phyloP scores from a whole-genome alignment of 2,888 invertebrate species.

The Rugalucina vietnamica region DNA sequence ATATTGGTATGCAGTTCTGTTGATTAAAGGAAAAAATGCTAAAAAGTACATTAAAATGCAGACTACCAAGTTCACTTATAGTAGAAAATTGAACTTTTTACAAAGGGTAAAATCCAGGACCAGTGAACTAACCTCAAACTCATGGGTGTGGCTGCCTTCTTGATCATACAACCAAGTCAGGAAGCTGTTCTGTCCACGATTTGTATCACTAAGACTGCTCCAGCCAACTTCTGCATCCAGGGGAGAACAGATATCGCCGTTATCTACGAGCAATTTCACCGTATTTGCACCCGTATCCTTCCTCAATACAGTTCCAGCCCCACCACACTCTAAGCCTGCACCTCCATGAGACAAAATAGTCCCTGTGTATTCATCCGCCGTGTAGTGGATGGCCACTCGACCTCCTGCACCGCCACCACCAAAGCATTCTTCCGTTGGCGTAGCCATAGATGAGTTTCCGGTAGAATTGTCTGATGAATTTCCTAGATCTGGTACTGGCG shows the following conservation, averaged over 20 bases:
- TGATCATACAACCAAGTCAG: slow-evolving; percentile 72
- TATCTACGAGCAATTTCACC: slow-evolving; percentile 66
- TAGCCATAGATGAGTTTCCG: too few species aligned
- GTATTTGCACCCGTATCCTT: slow-evolving; percentile 39
- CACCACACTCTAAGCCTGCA: slow-evolving; percentile 72
- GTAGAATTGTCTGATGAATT: too few species aligned
- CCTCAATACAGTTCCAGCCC: slow-evolving; percentile 71
- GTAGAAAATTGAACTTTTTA: too few species aligned
- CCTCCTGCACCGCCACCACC: slow-evolving; percentile 77
- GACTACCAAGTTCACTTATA: too few species aligned
- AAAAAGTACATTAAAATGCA: too few species aligned
- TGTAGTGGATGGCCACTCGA: slow-evolving; percentile 68
- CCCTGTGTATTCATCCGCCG: slow-evolving; percentile 59
- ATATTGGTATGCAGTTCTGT: too few species aligned
- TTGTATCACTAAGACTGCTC: slow-evolving; percentile 59
- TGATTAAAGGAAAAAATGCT: too few species aligned
- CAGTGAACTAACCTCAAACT: slow-evolving; percentile 52
- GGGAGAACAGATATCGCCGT: slow-evolving; percentile 66
- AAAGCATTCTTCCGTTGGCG: too few species aligned
- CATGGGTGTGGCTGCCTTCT: slow-evolving; percentile 38
- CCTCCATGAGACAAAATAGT: slow-evolving; percentile 66
- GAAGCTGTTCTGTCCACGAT: slow-evolving; percentile 70
- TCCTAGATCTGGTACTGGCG: too few species aligned
- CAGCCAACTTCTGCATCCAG: slow-evolving; percentile 61
- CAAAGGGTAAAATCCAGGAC: too few species aligned